Percentiles rank a stretch among this genome's conserved stretches.
Evolutionary conservation across 2,888 invertebrate genomes (phyloP).

Genomic region (Tenthredo mesomela): DNA sequence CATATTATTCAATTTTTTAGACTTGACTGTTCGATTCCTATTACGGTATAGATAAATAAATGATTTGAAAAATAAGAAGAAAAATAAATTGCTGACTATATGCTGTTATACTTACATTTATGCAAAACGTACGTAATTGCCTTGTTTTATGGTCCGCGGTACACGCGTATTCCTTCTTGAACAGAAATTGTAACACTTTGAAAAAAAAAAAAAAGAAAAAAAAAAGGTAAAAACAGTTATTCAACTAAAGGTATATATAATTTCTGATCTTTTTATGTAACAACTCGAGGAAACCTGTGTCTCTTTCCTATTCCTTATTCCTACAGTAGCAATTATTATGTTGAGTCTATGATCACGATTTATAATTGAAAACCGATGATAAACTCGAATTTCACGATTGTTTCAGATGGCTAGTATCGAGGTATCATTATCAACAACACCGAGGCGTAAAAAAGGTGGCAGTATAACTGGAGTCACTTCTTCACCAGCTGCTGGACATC

Average conservation of each 20-base stretch:
- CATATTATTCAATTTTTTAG: not conserved
- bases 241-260: not conserved
- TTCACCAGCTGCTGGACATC: conserved; percentile 69
- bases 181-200: not conserved
- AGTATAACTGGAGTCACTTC: conserved; percentile 74
- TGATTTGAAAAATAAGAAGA: not conserved
- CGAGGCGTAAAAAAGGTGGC: conserved; percentile 81
- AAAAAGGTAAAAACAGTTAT: not conserved
- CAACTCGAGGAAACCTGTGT: no score
- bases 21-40: not conserved
- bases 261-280: not conserved
- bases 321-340: no score
- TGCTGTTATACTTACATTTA: not conserved
- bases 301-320: no score
- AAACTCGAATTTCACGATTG: not conserved
- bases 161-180: not conserved
- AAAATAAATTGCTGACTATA: not conserved
- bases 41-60: no score
- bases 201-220: not conserved
- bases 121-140: not conserved
- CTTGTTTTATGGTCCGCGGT: conserved; percentile 2
- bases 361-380: not conserved
- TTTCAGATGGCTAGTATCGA: conserved; percentile 91
- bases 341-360: no score
- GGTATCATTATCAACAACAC: conserved; percentile 86